Evolutionary conservation across 2,888 invertebrate species (phyloP).

Genomic region (Hoplodrina ambigua): DNA sequence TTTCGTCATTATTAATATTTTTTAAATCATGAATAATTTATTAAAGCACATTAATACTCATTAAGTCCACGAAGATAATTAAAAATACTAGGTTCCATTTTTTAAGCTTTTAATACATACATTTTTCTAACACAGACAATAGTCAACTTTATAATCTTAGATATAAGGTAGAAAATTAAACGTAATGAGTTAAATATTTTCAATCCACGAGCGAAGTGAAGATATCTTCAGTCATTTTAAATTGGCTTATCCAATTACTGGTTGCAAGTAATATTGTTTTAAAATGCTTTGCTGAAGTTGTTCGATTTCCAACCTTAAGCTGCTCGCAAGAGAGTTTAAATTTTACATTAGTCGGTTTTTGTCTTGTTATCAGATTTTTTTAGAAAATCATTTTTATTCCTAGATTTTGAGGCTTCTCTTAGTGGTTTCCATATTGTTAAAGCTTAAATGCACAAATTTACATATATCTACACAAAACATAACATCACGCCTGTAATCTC

Average conservation of each 20-base stretch:
- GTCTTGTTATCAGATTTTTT: no score
- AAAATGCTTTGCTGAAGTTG: background rate
- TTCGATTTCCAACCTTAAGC: conserved; percentile 12
- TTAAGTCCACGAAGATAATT: conserved; percentile 4
- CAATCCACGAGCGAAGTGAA: conserved; percentile 18
- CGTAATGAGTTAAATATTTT: conserved; percentile 1
- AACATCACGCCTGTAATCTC: no score
- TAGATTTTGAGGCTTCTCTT: no score
- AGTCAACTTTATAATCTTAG: background rate
- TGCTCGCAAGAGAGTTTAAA: background rate
- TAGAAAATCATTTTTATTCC: no score
- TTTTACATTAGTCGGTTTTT: background rate
- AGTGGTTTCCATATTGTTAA: no score
- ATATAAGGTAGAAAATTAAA: background rate
- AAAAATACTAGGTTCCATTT: conserved; percentile 1
- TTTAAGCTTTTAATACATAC: background rate
- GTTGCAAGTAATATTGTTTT: conserved; percentile 26
- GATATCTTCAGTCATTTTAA: conserved; percentile 24
- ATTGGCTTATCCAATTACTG: conserved; percentile 38
- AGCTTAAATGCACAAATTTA: no score
- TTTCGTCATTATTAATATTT: no score
- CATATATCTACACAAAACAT: no score
- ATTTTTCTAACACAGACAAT: background rate
- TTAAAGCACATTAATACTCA: background rate
- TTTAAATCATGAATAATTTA: conserved; percentile 3